phyloP scores from a whole-genome alignment of 2,113 vertebrate species.

The Tamias sibiricus region DNA sequence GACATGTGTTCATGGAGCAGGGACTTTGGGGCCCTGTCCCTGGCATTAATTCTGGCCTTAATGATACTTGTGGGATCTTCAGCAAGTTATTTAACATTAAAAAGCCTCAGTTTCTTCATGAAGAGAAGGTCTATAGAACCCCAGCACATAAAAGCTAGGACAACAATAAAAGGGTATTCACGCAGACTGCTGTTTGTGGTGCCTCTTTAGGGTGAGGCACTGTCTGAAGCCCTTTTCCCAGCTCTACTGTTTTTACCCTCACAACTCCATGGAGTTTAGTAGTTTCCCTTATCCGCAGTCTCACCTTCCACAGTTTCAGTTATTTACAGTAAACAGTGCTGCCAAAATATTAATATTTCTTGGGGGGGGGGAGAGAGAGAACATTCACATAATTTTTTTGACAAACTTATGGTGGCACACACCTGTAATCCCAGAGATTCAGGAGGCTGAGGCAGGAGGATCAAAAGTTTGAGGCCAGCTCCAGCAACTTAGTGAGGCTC shows the following conservation, averaged over 20 bases:
- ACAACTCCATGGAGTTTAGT: neutral
- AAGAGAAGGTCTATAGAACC: neutral
- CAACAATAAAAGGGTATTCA: rapidly evolving
- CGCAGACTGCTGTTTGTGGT: rapidly evolving
- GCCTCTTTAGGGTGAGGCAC: neutral
- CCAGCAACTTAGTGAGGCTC: no score
- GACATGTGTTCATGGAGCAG: no score
- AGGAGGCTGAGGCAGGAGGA: no score
- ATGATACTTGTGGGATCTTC: neutral
- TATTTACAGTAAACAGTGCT: neutral
- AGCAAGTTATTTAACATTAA: neutral
- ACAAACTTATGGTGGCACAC: no score
- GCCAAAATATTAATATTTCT: neutral
- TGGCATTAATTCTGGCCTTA: neutral
- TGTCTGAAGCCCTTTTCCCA: neutral
- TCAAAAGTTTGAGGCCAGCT: no score
- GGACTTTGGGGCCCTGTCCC: no score
- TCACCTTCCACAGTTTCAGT: neutral
- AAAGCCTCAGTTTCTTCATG: neutral
- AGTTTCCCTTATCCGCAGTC: neutral
- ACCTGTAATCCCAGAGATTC: no score
- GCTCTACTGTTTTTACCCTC: neutral
- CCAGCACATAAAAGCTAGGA: no score
- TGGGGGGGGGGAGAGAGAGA: neutral
- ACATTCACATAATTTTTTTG: neutral